These are phyloP conservation scores for Nettapus auritus DNA, from an alignment of 2,113 vertebrate genomes.

Conservation along the genomic window DNA sequence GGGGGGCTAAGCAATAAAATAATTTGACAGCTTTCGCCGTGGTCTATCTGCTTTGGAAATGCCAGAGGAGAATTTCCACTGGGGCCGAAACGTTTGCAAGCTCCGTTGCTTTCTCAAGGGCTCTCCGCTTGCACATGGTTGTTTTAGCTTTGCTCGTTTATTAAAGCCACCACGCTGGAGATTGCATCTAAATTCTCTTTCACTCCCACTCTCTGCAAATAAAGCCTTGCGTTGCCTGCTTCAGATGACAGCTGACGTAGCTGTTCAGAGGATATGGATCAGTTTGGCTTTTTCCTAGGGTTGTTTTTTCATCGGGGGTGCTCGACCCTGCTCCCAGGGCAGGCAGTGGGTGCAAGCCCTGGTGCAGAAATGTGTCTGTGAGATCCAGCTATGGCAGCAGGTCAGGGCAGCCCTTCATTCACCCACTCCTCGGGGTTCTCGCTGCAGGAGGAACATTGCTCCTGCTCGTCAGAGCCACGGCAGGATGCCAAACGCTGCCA, in stretches of 20 bases:
- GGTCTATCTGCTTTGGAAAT: not conserved
- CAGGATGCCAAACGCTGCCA: not conserved
- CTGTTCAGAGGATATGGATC: not conserved
- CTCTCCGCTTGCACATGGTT: not conserved
- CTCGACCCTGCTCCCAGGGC: not conserved
- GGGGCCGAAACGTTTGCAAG: not conserved
- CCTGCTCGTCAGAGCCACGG: not conserved
- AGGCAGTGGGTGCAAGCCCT: not conserved
- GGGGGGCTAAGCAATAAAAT: not conserved
- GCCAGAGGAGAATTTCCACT: not conserved
- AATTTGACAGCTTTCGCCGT: not conserved
- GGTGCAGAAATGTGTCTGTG: fast-evolving
- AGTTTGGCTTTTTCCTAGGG: not conserved
- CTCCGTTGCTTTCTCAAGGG: not conserved
- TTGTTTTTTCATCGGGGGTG: not conserved
- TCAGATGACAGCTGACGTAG: not conserved
- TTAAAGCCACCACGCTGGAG: not conserved
- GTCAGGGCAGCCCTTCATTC: not conserved
- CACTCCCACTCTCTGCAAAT: not conserved
- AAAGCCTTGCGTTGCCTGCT: not conserved
- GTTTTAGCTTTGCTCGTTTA: not conserved
- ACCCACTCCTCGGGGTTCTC: not conserved
- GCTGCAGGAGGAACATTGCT: not conserved
- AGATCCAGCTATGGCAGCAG: not conserved
- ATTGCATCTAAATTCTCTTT: not conserved